Evolutionary conservation across 2,797 vertebrate genomes (phyloP).

Genomic region (Gastrophryne carolinensis): DNA sequence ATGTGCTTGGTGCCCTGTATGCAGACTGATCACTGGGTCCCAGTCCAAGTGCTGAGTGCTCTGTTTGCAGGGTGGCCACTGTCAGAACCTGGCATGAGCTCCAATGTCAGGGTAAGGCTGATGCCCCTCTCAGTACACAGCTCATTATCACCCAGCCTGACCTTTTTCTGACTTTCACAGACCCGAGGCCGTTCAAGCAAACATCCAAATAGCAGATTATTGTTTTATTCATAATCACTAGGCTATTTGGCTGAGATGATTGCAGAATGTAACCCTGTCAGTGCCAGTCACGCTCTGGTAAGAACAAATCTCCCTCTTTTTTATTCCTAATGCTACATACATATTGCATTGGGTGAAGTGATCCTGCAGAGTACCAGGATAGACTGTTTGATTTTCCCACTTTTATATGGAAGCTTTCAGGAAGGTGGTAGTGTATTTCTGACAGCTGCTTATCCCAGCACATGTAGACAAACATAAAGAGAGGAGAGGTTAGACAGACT

Average conservation of each 20-base stretch:
- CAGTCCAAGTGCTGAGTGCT: conserved; percentile 67
- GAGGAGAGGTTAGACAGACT: no score
- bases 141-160: conserved; percentile 63
- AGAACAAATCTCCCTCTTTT: neutral
- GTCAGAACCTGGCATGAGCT: no score
- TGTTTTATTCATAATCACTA: conserved; percentile 49
- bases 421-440: neutral
- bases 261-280: conserved; percentile 18
- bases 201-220: conserved; percentile 49
- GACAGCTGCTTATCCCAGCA: neutral
- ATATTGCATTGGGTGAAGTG: neutral
- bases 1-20: neutral
- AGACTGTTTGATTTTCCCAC: neutral
- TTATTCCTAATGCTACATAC: conserved; percentile 8
- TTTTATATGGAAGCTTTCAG: neutral
- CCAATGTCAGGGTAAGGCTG: no score
- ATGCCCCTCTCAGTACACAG: conserved; percentile 66
- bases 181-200: conserved; percentile 56
- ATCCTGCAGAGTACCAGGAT: neutral
- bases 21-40: neutral
- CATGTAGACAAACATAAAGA: neutral
- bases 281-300: conserved; percentile 19
- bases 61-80: conserved; percentile 69
- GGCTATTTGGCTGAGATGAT: conserved; percentile 30
- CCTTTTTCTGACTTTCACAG: conserved; percentile 63